Percentiles rank a stretch among this genome's conserved stretches.
Conservation (phyloP, 2,113 vertebrate species). For the Odocoileus virginianus region DNA sequence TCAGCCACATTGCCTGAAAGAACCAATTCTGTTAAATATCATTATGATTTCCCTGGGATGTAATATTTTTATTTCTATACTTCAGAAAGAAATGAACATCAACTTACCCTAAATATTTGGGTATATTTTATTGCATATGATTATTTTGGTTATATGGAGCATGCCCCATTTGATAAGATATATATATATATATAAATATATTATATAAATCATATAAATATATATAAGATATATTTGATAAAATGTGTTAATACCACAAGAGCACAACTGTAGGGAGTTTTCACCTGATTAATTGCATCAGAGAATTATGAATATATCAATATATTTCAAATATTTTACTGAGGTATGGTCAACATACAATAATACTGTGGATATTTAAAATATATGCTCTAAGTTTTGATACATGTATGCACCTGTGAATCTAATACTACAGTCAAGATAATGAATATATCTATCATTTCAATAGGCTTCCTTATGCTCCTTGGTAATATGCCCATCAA, state of each 20-base stretch:
- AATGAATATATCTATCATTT: neutral
- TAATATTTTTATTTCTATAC: neutral
- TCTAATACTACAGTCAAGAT: neutral
- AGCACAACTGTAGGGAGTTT: neutral
- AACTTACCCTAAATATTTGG: too few species aligned
- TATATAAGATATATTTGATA: too few species aligned
- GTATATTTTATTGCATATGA: neutral
- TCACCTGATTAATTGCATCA: neutral
- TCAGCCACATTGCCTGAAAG: neutral
- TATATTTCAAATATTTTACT: neutral
- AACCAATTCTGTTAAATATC: neutral
- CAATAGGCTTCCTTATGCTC: neutral
- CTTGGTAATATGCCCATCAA: neutral
- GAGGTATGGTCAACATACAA: neutral
- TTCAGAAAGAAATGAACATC: neutral
- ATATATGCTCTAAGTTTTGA: neutral
- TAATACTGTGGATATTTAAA: neutral
- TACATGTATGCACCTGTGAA: neutral
- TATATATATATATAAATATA: neutral
- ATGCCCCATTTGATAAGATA: neutral
- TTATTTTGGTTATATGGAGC: neutral
- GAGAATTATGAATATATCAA: neutral
- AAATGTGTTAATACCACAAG: neutral
- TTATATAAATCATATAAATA: too few species aligned
- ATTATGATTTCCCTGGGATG: neutral